phyloP scores from a whole-genome alignment of 2,113 vertebrate species.

The Microcebus tavaratra region DNA sequence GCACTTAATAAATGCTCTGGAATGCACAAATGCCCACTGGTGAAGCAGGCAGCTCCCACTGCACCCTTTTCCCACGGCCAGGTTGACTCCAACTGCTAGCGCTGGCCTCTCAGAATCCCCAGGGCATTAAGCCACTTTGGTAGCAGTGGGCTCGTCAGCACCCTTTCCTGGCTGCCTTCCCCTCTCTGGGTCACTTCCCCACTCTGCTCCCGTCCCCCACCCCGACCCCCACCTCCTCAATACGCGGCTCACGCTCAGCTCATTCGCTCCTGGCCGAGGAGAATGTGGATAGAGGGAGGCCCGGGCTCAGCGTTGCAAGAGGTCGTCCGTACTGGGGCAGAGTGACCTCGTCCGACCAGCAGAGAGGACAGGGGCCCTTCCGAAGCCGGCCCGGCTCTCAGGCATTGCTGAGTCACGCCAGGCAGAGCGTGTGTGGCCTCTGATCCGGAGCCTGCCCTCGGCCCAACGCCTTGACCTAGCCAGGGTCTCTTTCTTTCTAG shows the following conservation, averaged over 20 bases:
- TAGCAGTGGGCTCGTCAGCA: not conserved
- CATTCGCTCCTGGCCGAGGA: not conserved
- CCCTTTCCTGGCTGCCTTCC: not conserved
- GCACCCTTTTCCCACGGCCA: accelerated
- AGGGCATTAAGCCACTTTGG: too few relatives aligned
- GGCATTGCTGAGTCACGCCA: accelerated
- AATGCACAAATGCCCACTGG: accelerated
- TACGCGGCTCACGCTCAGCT: not conserved
- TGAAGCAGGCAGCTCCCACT: accelerated
- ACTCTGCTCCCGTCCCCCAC: not conserved
- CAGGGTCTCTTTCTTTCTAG: not conserved
- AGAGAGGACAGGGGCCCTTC: not conserved
- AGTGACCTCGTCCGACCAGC: accelerated
- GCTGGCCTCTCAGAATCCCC: not conserved
- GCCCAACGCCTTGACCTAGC: not conserved
- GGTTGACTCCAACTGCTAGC: not conserved
- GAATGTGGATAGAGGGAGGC: not conserved
- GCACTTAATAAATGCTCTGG: not conserved
- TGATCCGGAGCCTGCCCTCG: not conserved
- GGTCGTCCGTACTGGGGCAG: accelerated
- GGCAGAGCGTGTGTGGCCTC: accelerated
- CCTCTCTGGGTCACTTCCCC: not conserved
- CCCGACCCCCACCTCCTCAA: not conserved
- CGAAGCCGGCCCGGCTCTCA: not conserved
- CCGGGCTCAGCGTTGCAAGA: too few relatives aligned